Evolutionary conservation across 2,113 vertebrate genomes (phyloP), one percentile per base, ranked within the genome.

Genomic region (Paraplagusia blochii): DNA sequence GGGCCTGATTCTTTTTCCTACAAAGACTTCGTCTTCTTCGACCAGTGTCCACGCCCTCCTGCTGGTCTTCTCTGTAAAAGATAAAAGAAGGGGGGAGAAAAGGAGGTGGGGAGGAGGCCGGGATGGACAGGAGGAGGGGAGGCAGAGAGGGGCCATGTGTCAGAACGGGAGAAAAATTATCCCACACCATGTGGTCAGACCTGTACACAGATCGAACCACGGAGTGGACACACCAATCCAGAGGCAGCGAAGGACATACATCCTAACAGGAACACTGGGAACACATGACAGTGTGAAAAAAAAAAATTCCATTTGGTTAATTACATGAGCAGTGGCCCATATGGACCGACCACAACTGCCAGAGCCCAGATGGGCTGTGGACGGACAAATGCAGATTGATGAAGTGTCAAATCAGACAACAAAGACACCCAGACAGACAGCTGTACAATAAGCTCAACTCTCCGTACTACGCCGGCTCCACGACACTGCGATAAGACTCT

Each of bases 1-100:
- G 55, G 73, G 47, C 17, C 57, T 60, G 49, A 50, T 53, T 67
- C 52, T 51, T 40, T 75, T 52, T 62, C 16, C 44, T 44, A 53
- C 1, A 17, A 22, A 63, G 29, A 52, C 49, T 43, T 9, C 36
- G 58, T 50, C 57, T 29, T 29, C 22, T 74, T 56, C 68, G 61
- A 55, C 63, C 77, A 57, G 73, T 80, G 77, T 88, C 77, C 72
- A 81, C 80, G 51, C 67, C 80, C 81, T 88, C 85, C 80, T 76
- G 83, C 83, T 85, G 83, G 53, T 72, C 45, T 77, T 44, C 39
- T 66, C 54, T 77, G 81, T 88, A 44, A 50, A 84, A 79, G 56
- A 83, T 61, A 73, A 40, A 80, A 76, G 59, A n/a, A 53, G 43
- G 44, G 33, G 42, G 56, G 39, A n/a, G n/a, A n/a, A 45, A 49